phyloP scores from a whole-genome alignment of 1,140 invertebrate genomes.

The Ceratina australensis region DNA sequence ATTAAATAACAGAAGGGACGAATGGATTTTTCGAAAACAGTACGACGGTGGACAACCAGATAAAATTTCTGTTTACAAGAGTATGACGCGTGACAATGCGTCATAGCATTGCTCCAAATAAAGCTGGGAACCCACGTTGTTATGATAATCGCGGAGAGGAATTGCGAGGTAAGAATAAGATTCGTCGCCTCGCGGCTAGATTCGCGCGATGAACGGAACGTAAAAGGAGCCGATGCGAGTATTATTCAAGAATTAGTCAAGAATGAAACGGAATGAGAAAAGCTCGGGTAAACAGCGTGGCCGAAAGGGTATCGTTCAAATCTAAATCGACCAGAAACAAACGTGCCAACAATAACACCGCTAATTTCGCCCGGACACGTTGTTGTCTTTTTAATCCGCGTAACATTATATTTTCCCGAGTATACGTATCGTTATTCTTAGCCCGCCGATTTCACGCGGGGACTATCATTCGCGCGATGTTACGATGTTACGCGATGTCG shows the following conservation, averaged over 20 bases:
- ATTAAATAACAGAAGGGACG: no score
- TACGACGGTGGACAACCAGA: background rate
- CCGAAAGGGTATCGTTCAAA: background rate
- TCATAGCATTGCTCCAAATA: no score
- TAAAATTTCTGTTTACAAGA: no score
- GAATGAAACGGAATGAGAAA: background rate
- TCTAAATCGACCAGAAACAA: slow-evolving; percentile 21
- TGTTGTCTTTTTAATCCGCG: slow-evolving; percentile 10
- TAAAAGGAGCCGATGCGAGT: no score
- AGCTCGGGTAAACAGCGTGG: background rate
- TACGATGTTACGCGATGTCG: background rate
- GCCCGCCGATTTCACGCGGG: background rate
- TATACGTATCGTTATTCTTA: background rate
- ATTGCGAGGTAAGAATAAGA: no score
- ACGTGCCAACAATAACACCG: slow-evolving; percentile 30
- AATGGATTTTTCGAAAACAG: background rate
- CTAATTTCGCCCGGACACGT: slow-evolving; percentile 2
- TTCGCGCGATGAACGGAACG: no score
- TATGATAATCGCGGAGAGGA: no score
- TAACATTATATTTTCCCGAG: background rate
- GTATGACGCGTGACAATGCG: no score
- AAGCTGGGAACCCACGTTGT: no score
- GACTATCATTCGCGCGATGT: background rate
- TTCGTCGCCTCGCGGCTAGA: no score
- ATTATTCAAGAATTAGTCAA: background rate